Base-by-base conservation (phyloP, 2,113 vertebrate species). In the Poicephalus meyeri region DNA sequence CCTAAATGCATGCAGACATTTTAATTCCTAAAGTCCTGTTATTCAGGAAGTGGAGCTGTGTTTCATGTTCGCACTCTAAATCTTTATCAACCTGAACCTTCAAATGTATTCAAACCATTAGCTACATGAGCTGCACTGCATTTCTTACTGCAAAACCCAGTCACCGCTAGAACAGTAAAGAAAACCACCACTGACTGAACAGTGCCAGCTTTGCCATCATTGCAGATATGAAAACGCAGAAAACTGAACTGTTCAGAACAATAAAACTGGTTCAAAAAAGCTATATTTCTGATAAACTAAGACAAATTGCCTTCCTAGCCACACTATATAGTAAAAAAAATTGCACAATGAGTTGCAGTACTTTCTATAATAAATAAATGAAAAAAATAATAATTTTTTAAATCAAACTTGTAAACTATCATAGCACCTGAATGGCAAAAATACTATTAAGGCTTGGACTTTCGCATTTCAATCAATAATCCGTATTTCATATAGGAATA, bases 401-500 rank as follows among this genome's bases (percentile, higher is more conserved):
- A 69, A n/a, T 60, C 15, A 64, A 61, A 61, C 0, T 23, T 37
- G 49, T 9, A 80, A 73, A 74, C 4, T 58, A 19, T 23, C 64
- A 65, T 4, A 88, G 44, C 8, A 56, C 4, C 3, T 24, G 16
- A 39, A 66, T 7, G 1, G 8, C 7, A 41, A 7, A 79, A 46
- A 41, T 35, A 58, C 29, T 65, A 20, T 16, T 39, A 39, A n/a
- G 15, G 31, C 21, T 70, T 49, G 13, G 12, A 53, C 24, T 53
- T 55, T 55, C 58, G 13, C 56, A 65, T 60, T 94, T 87, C 28
- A 80, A 39, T 9, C 14, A 55, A 20, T 26, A 92, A 39, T 1
- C 5, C 2, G 0, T 14, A 44, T 25, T 79, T 85, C 11, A 68
- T 15, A 41, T 0, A 76, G 4, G 12, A 81, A 76, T 56, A 53